phyloP scores from a whole-genome alignment of 53 echinoderm and acorn worm genomes.

The Echinometra lucunter region DNA sequence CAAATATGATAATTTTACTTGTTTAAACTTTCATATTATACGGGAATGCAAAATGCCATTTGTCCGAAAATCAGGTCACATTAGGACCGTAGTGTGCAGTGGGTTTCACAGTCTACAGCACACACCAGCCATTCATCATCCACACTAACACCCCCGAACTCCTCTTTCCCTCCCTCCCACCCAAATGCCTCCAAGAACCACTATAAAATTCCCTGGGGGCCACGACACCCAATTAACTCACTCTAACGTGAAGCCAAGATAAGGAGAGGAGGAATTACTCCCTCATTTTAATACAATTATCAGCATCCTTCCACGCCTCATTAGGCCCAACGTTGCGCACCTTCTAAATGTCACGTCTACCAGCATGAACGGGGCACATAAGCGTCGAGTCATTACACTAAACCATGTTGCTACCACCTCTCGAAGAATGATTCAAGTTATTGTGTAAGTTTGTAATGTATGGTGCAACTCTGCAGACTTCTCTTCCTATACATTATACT shows the following conservation, averaged over 20 bases:
- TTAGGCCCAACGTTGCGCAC: background rate
- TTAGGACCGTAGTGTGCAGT: too few species aligned
- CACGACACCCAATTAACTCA: conserved; percentile 31
- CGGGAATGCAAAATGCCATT: too few species aligned
- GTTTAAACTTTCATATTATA: too few species aligned
- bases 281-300: conserved; percentile 44
- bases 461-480: background rate
- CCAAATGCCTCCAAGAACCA: background rate
- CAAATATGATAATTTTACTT: too few species aligned
- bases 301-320: background rate
- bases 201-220: background rate
- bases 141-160: background rate
- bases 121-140: background rate
- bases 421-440: background rate
- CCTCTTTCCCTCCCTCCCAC: background rate
- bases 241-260: background rate
- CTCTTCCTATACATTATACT: background rate
- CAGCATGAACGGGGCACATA: background rate
- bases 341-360: background rate
- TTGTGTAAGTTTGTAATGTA: background rate
- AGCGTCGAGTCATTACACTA: conserved; percentile 4
- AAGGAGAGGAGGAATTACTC: conserved; percentile 12
- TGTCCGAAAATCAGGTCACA: too few species aligned
- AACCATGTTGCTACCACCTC: background rate
- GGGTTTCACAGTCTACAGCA: too few species aligned